Evolutionary conservation across 2,888 invertebrate species (phyloP).

Genomic region (Lithosia quadra): DNA sequence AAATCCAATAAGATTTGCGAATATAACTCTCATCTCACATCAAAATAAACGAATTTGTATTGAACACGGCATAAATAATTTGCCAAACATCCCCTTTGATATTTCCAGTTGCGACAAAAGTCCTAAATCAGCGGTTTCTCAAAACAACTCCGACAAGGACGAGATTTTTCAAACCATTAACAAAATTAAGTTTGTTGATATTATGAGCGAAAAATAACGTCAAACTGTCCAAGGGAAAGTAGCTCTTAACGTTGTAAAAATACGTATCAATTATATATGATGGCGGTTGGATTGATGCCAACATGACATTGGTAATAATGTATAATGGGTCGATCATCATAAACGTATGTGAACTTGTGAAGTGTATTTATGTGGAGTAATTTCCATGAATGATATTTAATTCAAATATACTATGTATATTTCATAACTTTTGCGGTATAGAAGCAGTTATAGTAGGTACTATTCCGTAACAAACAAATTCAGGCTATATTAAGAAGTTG

Average conservation of each 20-base stretch:
- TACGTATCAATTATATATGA: conserved; percentile 26
- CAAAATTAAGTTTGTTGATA: conserved; percentile 35
- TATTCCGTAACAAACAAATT: background rate
- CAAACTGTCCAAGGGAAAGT: conserved; percentile 22
- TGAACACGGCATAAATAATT: background rate
- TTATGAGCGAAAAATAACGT: conserved; percentile 31
- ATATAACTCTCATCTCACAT: background rate
- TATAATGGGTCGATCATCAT: conserved; percentile 31
- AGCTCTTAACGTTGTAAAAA: conserved; percentile 17
- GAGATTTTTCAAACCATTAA: conserved; percentile 24
- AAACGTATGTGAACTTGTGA: conserved; percentile 12
- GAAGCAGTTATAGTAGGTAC: background rate
- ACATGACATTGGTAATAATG: conserved; percentile 35
- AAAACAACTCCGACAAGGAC: background rate
- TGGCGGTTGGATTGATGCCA: conserved; percentile 36
- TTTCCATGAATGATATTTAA: background rate
- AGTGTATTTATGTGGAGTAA: conserved; percentile 6
- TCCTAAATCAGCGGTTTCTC: background rate
- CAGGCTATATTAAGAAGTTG: too few species aligned
- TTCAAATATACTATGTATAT: background rate
- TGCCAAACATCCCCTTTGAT: background rate
- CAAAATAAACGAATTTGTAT: background rate
- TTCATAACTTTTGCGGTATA: background rate
- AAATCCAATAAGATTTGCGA: too few species aligned
- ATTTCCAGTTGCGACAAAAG: background rate